phyloP scores from a whole-genome alignment of 1,140 invertebrate species.

The Protaetia brevitarsis region DNA sequence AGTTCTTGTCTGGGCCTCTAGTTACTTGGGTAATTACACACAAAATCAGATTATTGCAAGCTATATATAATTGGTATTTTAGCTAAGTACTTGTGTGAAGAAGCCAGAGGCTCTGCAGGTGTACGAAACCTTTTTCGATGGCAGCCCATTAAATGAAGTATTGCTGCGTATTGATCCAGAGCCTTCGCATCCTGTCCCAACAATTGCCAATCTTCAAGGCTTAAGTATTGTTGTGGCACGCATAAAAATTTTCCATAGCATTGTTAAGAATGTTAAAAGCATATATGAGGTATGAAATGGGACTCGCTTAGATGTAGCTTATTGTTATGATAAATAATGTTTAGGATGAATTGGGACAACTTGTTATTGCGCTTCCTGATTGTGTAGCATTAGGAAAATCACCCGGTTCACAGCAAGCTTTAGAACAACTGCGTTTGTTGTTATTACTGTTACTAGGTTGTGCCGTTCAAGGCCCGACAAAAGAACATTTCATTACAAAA shows the following conservation, averaged over 20 bases:
- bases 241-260: conserved; percentile 65
- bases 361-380: conserved; percentile 79
- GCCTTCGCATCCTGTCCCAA: conserved; percentile 55
- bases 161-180: conserved; percentile 76
- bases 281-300: conserved; percentile 50
- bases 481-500: conserved; percentile 85
- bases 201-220: conserved; percentile 60
- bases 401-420: conserved; percentile 63
- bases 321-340: background rate
- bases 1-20: conserved; percentile 76
- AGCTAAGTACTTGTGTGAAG: conserved; percentile 82
- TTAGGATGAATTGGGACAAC: conserved; percentile 81
- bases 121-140: conserved; percentile 80
- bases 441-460: conserved; percentile 88
- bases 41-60: background rate
- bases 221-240: conserved; percentile 56
- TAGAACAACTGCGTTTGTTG: conserved; percentile 80
- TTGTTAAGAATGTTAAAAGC: conserved; percentile 61
- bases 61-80: conserved; percentile 29
- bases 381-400: conserved; percentile 70
- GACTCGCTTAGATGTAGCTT: background rate
- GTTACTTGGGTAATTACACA: conserved; percentile 73
- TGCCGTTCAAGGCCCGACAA: conserved; percentile 92
- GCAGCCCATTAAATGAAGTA: conserved; percentile 78
- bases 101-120: conserved; percentile 69